Percentiles rank a stretch among this genome's conserved stretches.
Conservation (phyloP, 1,140 invertebrate species). For the Aphaenogaster rudis region DNA sequence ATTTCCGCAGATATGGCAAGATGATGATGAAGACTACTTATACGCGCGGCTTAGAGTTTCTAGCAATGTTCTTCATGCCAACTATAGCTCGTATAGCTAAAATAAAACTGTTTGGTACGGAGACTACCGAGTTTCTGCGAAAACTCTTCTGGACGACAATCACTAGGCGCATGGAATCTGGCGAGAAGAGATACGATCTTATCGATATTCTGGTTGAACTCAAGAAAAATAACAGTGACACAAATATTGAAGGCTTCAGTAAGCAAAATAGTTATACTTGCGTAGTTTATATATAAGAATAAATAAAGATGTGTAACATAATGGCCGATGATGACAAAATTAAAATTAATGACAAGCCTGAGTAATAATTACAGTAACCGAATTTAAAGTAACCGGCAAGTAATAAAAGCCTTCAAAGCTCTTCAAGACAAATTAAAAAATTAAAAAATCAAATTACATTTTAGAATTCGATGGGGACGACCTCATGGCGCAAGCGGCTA, state of each 20-base stretch:
- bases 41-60: constrained; percentile 74
- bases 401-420: background rate
- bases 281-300: background rate
- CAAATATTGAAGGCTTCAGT: constrained; percentile 21
- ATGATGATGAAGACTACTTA: constrained; percentile 76
- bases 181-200: constrained; percentile 83
- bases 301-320: background rate
- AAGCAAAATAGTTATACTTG: background rate
- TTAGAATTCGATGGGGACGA: constrained; percentile 88
- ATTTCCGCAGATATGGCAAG: constrained; percentile 77
- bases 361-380: background rate
- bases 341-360: background rate
- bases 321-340: background rate
- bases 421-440: background rate
- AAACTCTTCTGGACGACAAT: constrained; percentile 81
- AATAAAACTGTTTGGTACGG: constrained; percentile 73
- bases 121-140: constrained; percentile 79
- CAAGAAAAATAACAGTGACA: constrained; percentile 19
- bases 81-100: constrained; percentile 70
- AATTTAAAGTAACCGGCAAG: background rate
- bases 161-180: constrained; percentile 74
- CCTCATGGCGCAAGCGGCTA: constrained; percentile 89
- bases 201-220: constrained; percentile 85
- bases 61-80: constrained; percentile 83
- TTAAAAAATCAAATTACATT: background rate